Percentiles rank a stretch among this genome's conserved stretches.
These are phyloP conservation scores for Hymenopus coronatus DNA, from an alignment of 2,888 invertebrate genomes.

Conservation along the genomic window DNA sequence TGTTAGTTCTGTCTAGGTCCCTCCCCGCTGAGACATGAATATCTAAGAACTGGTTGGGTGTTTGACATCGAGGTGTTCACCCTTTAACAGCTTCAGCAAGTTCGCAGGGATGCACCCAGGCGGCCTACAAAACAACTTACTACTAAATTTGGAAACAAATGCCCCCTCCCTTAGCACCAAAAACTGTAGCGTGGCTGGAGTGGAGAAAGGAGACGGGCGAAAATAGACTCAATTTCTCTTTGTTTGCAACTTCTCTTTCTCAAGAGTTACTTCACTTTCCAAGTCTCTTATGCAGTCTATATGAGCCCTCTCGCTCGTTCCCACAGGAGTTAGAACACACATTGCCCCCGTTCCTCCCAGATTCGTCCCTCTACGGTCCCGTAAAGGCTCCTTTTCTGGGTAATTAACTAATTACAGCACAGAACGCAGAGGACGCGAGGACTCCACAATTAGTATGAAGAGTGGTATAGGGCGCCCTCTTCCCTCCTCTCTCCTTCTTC, in stretches of 20 bases:
- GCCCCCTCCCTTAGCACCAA: neutral
- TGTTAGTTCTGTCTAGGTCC: too few species aligned
- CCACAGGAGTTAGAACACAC: neutral
- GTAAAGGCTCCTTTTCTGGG: conserved; percentile 24
- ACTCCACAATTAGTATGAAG: conserved; percentile 30
- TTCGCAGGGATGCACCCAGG: neutral
- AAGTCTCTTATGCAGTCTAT: neutral
- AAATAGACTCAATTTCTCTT: neutral
- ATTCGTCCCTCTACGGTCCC: conserved; percentile 19
- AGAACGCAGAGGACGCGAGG: neutral
- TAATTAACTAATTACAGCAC: conserved; percentile 30
- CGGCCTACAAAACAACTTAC: neutral
- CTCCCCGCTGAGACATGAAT: too few species aligned
- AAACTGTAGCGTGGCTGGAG: neutral
- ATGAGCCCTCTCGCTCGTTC: neutral
- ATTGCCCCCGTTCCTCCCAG: neutral
- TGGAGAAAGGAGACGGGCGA: neutral
- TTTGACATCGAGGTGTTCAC: neutral
- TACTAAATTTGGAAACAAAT: neutral
- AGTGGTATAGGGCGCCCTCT: conserved; percentile 17
- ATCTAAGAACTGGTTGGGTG: neutral
- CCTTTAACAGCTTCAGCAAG: neutral
- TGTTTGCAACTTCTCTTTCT: conserved; percentile 4
- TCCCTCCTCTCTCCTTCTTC: conserved; percentile 10
- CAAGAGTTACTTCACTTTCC: neutral